Conservation (phyloP, 2,797 vertebrate species). For the Todus mexicanus region DNA sequence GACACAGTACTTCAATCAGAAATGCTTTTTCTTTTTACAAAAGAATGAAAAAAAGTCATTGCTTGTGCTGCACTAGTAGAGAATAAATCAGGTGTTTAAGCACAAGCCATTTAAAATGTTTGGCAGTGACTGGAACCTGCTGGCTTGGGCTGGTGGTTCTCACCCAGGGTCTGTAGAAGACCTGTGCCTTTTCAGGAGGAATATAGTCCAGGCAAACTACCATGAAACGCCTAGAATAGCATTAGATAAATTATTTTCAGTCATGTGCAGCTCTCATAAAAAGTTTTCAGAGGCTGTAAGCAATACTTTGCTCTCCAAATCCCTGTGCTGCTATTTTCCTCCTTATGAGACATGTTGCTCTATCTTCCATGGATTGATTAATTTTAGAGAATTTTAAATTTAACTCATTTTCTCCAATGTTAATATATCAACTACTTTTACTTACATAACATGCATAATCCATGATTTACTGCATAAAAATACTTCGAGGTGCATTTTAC, state of each 20-base stretch:
- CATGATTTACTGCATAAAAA: not conserved
- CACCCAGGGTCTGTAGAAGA: not conserved
- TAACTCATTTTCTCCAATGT: not conserved
- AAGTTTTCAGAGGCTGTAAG: not conserved
- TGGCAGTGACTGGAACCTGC: not conserved
- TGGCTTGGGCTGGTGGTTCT: not conserved
- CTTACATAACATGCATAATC: not conserved
- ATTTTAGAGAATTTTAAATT: not conserved
- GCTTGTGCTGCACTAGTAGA: not conserved
- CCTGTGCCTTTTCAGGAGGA: not conserved
- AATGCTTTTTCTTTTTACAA: not conserved
- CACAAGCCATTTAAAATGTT: not conserved
- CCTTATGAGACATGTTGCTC: not conserved
- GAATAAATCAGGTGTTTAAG: not conserved
- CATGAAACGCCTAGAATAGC: not conserved
- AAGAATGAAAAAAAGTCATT: not conserved
- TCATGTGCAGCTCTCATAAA: not conserved
- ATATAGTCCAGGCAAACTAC: not conserved
- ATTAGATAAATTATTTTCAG: not conserved
- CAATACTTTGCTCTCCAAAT: not conserved
- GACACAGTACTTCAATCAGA: not conserved
- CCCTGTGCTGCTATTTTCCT: not conserved
- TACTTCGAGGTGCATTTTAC: not conserved
- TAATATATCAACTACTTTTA: not conserved
- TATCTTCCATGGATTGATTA: not conserved